Evolutionary conservation across 1,140 invertebrate genomes (phyloP).

Genomic region (Colletes gigas): DNA sequence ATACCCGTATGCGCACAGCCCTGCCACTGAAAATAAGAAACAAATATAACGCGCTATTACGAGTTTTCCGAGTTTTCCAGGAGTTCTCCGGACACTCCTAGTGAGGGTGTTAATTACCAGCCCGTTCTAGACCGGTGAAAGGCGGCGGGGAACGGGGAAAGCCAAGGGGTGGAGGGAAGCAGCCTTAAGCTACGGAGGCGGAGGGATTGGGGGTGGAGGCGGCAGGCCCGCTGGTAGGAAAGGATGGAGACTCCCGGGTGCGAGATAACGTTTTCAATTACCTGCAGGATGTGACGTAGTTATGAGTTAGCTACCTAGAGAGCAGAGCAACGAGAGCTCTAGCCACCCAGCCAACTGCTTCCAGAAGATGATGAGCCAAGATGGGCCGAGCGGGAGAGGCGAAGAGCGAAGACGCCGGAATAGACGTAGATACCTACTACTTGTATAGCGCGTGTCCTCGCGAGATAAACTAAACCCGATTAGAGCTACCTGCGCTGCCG

Average conservation of each 20-base stretch:
- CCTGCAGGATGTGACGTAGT: constrained; percentile 81
- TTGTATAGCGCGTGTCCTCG: constrained; percentile 68
- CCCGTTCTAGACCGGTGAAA: constrained; percentile 56
- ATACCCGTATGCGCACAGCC: neutral
- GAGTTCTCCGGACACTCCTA: constrained; percentile 68
- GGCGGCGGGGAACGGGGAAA: constrained; percentile 21
- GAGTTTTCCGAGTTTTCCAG: constrained; percentile 74
- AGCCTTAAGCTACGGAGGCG: constrained; percentile 61
- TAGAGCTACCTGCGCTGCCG: constrained; percentile 42
- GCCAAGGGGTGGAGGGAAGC: constrained; percentile 12
- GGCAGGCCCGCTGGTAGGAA: constrained; percentile 54
- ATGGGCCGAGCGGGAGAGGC: constrained; percentile 59
- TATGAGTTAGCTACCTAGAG: constrained; percentile 79
- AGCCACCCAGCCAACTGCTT: constrained; percentile 68
- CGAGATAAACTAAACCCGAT: constrained; percentile 76
- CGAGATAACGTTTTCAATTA: constrained; percentile 82
- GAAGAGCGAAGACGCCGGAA: constrained; percentile 27
- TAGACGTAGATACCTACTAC: constrained; percentile 61
- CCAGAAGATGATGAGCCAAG: constrained; percentile 76
- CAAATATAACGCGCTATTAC: neutral
- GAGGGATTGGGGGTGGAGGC: constrained; percentile 29
- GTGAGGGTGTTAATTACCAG: constrained; percentile 77
- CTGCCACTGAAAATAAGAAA: constrained; percentile 20
- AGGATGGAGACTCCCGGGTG: constrained; percentile 72
- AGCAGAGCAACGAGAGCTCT: constrained; percentile 57